These are phyloP conservation scores for Penaeus chinensis DNA, from an alignment of 1,140 invertebrate genomes.

Conservation along the genomic window DNA sequence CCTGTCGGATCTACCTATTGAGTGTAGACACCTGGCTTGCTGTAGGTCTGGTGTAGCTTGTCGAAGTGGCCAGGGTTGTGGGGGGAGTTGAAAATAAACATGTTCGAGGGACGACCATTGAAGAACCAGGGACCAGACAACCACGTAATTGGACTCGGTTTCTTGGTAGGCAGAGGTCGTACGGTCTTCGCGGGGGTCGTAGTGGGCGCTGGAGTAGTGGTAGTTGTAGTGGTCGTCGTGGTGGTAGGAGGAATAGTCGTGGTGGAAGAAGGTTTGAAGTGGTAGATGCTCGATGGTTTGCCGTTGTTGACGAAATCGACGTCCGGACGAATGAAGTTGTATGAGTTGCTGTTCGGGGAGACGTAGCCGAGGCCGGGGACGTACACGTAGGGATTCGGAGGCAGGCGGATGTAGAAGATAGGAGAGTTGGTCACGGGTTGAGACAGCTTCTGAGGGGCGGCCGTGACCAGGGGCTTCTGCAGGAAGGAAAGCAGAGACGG, in stretches of 20 bases:
- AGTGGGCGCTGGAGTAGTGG: not conserved
- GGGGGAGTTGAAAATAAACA: constrained; percentile 47
- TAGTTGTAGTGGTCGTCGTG: constrained; percentile 17
- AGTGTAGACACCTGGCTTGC: constrained; percentile 2
- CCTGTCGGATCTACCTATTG: not conserved
- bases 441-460: not conserved
- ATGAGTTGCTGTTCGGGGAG: constrained; percentile 46
- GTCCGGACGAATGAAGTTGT: constrained; percentile 36
- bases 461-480: too few species aligned
- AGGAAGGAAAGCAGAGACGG: too few species aligned
- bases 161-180: constrained; percentile 24
- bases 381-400: constrained; percentile 52
- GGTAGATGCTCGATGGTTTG: constrained; percentile 41
- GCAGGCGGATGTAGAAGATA: constrained; percentile 57
- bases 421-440: constrained; percentile 49
- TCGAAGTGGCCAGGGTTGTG: constrained; percentile 35
- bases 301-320: constrained; percentile 51
- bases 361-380: constrained; percentile 54
- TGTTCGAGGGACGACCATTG: constrained; percentile 43
- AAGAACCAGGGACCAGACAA: constrained; percentile 41
- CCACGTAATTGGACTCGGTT: constrained; percentile 44
- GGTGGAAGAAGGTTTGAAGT: constrained; percentile 32
- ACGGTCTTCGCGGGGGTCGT: not conserved
- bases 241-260: not conserved
- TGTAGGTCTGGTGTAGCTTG: constrained; percentile 43